These are phyloP conservation scores for Kuschelorhynchus macadamiae DNA, from an alignment of 2,888 invertebrate species.

Conservation along the genomic window DNA sequence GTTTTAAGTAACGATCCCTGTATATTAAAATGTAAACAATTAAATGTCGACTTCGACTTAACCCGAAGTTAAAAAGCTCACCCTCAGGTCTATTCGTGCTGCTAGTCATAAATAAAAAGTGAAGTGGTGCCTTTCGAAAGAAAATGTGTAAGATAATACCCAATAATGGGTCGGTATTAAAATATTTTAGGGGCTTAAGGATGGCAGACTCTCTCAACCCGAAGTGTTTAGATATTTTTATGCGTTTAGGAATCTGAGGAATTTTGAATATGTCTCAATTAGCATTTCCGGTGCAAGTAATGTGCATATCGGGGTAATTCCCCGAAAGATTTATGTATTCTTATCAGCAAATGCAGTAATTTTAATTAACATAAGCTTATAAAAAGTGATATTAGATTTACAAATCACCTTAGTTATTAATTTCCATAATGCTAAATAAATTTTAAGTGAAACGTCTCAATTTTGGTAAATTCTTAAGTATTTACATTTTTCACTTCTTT, in stretches of 20 bases:
- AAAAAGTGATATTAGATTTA: too few relatives aligned
- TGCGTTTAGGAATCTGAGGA: constrained; percentile 12
- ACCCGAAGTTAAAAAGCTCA: not conserved
- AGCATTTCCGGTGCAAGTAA: constrained; percentile 19
- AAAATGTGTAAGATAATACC: constrained; percentile 36
- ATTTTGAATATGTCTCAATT: constrained; percentile 16
- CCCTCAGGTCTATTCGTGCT: not conserved
- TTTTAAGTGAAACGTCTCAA: not conserved
- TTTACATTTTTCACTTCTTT: too few relatives aligned
- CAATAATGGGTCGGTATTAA: constrained; percentile 31
- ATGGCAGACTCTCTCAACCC: not conserved
- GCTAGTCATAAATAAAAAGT: constrained; percentile 21
- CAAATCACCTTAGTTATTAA: too few relatives aligned
- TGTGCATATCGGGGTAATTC: not conserved
- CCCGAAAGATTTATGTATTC: not conserved
- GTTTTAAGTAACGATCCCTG: too few relatives aligned
- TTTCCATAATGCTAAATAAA: not conserved
- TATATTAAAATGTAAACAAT: too few relatives aligned
- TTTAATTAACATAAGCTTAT: not conserved
- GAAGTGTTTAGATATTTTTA: constrained; percentile 16
- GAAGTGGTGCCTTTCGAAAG: constrained; percentile 27
- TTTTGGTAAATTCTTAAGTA: too few relatives aligned
- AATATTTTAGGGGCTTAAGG: constrained; percentile 28
- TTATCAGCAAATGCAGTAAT: too few relatives aligned
- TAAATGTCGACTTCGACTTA: not conserved